Evolutionary conservation across 1,140 invertebrate genomes (phyloP).

Genomic region (Chionoecetes opilio): DNA sequence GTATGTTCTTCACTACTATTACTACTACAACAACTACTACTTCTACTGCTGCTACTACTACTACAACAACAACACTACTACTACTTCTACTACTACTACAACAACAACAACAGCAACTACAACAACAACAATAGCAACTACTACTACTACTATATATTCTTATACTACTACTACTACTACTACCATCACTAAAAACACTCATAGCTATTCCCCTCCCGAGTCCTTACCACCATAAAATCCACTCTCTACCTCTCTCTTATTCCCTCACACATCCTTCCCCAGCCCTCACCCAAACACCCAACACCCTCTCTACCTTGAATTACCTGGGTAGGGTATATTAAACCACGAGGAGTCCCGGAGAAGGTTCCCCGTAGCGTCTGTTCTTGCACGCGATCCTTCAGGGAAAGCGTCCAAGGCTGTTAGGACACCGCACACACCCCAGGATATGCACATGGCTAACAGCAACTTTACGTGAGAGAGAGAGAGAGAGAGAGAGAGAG

Average conservation of each 20-base stretch:
- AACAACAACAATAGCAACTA: too few relatives aligned
- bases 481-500: background rate
- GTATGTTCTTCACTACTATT: too few relatives aligned
- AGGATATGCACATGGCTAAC: constrained; percentile 91
- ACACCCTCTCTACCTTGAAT: constrained; percentile 87
- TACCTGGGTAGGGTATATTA: constrained; percentile 79
- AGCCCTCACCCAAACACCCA: background rate
- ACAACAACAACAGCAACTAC: too few relatives aligned
- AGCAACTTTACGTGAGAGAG: constrained; percentile 87
- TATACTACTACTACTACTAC: too few relatives aligned
- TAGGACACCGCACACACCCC: constrained; percentile 90
- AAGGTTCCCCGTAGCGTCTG: constrained; percentile 88
- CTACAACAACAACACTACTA: too few relatives aligned
- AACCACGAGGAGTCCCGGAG: constrained; percentile 48
- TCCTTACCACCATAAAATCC: too few relatives aligned
- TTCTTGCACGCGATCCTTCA: constrained; percentile 89
- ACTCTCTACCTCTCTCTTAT: background rate
- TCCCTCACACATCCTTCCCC: background rate
- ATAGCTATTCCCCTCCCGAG: too few relatives aligned
- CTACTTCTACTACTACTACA: too few relatives aligned
- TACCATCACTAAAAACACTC: too few relatives aligned
- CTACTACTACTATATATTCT: too few relatives aligned
- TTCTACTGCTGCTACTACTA: too few relatives aligned
- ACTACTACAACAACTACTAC: too few relatives aligned
- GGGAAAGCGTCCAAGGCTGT: constrained; percentile 88